These are phyloP conservation scores for Monopis laevigella DNA, from an alignment of 2,888 invertebrate species.

Conservation along the genomic window DNA sequence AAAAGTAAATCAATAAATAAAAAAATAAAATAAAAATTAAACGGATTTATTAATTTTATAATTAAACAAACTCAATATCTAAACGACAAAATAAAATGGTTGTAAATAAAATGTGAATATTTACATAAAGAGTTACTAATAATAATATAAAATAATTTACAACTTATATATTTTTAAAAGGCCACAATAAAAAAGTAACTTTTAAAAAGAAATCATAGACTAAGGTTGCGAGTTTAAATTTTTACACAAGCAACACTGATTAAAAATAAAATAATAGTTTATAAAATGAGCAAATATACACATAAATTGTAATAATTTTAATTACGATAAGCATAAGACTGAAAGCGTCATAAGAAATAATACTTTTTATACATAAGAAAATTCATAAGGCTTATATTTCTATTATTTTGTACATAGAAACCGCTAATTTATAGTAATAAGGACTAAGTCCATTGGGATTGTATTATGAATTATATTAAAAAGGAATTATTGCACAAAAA, in stretches of 20 bases:
- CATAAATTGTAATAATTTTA: too few species aligned
- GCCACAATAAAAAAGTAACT: conserved; percentile 24
- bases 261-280: too few species aligned
- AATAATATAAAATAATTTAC: conserved; percentile 45
- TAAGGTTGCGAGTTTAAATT: background rate
- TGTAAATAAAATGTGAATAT: conserved; percentile 50
- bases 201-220: conserved; percentile 6
- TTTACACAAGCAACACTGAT: conserved; percentile 6
- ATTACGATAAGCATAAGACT: too few species aligned
- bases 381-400: too few species aligned
- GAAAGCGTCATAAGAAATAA: conserved; percentile 1
- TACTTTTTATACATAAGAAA: conserved; percentile 5
- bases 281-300: too few species aligned
- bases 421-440: too few species aligned
- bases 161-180: conserved; percentile 42
- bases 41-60: conserved; percentile 57
- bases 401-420: too few species aligned
- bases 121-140: conserved; percentile 51
- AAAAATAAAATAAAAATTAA: conserved; percentile 38
- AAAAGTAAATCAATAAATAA: conserved; percentile 29
- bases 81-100: conserved; percentile 40
- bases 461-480: too few species aligned
- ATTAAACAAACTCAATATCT: conserved; percentile 62
- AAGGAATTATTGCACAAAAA: too few species aligned
- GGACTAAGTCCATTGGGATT: too few species aligned